Percentiles rank a stretch among this genome's conserved stretches.
These are phyloP conservation scores for Zenarchopterus dispar DNA, from an alignment of 2,797 vertebrate genomes.

Conservation along the genomic window DNA sequence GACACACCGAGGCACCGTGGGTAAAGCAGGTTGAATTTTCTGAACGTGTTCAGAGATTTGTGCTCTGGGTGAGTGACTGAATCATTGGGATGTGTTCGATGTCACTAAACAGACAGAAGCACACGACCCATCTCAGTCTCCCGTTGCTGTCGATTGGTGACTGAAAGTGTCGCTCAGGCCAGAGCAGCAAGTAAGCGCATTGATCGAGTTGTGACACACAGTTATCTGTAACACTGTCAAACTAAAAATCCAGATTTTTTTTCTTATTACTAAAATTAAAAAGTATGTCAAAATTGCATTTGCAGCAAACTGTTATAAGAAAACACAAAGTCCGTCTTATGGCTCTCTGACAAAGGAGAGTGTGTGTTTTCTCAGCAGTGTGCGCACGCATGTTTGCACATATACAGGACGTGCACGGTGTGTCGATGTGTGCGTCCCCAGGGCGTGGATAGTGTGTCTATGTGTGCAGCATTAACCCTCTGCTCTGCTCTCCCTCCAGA, in stretches of 20 bases:
- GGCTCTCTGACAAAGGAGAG: slow-evolving; percentile 33
- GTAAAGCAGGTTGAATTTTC: slow-evolving; percentile 70
- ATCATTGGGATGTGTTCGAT: slow-evolving; percentile 60
- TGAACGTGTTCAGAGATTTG: slow-evolving; percentile 81
- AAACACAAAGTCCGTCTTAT: slow-evolving; percentile 31
- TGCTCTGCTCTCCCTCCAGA: slow-evolving; percentile 99
- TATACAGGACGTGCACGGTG: slow-evolving; percentile 57
- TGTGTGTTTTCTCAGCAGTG: slow-evolving; percentile 64
- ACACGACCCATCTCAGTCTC: slow-evolving; percentile 67
- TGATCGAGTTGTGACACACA: slow-evolving; percentile 43
- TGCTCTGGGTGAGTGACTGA: slow-evolving; percentile 69
- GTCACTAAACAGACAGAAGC: slow-evolving; percentile 63
- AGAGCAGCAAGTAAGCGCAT: slow-evolving; percentile 65
- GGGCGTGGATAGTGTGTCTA: slow-evolving; percentile 91
- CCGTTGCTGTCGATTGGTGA: slow-evolving; percentile 55
- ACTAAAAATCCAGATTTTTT: slow-evolving; percentile 8
- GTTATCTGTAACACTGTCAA: not conserved
- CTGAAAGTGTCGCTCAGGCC: slow-evolving; percentile 68
- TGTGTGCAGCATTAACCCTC: slow-evolving; percentile 99
- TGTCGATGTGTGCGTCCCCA: slow-evolving; percentile 94
- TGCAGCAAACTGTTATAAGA: slow-evolving; percentile 32
- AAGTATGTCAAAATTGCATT: slow-evolving; percentile 6
- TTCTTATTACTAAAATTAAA: slow-evolving; percentile 13
- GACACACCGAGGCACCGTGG: slow-evolving; percentile 95
- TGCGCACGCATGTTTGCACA: slow-evolving; percentile 26